phyloP scores from a whole-genome alignment of 2,113 vertebrate species.

The Saguinus imperator region DNA sequence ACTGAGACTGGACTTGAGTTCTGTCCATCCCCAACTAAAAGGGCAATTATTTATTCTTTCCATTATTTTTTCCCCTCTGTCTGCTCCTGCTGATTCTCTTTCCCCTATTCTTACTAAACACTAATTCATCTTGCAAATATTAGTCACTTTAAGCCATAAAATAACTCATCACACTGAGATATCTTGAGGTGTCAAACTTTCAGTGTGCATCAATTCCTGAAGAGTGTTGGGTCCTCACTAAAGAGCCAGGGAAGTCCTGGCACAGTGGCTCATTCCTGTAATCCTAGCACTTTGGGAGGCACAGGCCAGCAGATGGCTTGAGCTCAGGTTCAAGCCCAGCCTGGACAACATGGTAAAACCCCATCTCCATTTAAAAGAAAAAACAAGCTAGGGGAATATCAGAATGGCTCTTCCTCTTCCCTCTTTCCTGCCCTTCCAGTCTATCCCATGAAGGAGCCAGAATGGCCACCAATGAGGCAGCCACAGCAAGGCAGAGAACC shows the following conservation, averaged over 20 bases:
- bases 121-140: not conserved
- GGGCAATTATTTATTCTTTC: not conserved
- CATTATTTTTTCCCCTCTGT: not conserved
- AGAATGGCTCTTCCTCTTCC: not conserved
- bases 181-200: not conserved
- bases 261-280: no score
- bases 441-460: not conserved
- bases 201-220: not conserved
- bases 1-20: not conserved
- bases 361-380: no score
- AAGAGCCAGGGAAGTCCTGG: not conserved
- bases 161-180: not conserved
- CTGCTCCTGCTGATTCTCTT: not conserved
- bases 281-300: no score
- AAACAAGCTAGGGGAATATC: not conserved
- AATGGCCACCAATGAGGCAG: not conserved
- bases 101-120: constrained; percentile 10
- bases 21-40: not conserved
- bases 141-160: constrained; percentile 35
- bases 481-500: not conserved
- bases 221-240: not conserved
- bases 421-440: not conserved
- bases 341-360: no score
- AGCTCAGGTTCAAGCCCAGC: no score
- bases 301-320: no score